These are phyloP conservation scores for Aspidiotus rigidus DNA, from an alignment of 2,888 invertebrate genomes.

Conservation along the genomic window DNA sequence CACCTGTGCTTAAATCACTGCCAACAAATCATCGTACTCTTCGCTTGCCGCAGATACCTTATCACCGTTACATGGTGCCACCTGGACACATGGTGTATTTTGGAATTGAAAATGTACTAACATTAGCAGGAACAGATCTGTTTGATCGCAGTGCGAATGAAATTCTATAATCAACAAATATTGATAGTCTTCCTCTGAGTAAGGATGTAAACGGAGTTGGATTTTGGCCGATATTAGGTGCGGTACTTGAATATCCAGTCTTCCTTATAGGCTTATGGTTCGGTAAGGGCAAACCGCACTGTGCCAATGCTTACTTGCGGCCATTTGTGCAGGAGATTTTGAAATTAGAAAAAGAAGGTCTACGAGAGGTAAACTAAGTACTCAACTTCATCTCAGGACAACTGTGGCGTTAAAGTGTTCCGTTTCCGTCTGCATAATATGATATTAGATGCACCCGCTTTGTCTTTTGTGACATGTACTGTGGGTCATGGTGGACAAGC, in stretches of 20 bases:
- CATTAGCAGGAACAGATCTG: not conserved
- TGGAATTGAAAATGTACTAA: not conserved
- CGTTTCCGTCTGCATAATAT: not conserved
- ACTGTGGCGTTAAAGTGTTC: not conserved
- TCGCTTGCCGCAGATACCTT: not conserved
- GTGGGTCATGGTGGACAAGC: not conserved
- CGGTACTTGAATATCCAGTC: not conserved
- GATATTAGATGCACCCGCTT: constrained; percentile 9
- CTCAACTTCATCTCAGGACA: too few species aligned
- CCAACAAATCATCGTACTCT: constrained; percentile 15
- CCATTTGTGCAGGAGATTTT: constrained; percentile 11
- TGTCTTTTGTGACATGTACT: constrained; percentile 2
- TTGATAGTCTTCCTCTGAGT: constrained; percentile 20
- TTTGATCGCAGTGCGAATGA: not conserved
- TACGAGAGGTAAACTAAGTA: too few species aligned
- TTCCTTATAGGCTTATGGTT: constrained; percentile 15
- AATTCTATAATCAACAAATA: not conserved
- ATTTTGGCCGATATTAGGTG: constrained; percentile 22
- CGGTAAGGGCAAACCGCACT: constrained; percentile 6
- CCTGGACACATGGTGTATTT: constrained; percentile 15
- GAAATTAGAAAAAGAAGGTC: not conserved
- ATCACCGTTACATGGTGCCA: not conserved
- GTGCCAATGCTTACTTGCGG: constrained; percentile 17
- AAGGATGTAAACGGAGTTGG: not conserved
- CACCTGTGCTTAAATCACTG: not conserved